These are phyloP conservation scores for Pyralis farinalis DNA, from an alignment of 2,888 invertebrate genomes.

Conservation along the genomic window DNA sequence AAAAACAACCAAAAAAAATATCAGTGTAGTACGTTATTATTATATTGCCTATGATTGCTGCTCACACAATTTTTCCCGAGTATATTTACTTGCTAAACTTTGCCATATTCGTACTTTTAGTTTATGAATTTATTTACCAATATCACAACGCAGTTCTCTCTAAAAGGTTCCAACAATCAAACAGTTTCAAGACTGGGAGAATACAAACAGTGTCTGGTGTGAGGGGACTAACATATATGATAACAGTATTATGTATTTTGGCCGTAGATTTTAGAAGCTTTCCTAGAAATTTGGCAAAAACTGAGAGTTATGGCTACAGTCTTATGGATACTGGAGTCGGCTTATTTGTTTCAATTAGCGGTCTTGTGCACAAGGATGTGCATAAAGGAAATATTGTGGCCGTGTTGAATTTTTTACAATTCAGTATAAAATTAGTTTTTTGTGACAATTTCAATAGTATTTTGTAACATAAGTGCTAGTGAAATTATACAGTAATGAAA, in stretches of 20 bases:
- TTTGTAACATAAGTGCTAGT: too few species aligned
- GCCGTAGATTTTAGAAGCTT: constrained; percentile 96
- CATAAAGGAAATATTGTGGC: constrained; percentile 36
- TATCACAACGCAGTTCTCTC: constrained; percentile 17
- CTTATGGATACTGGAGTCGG: constrained; percentile 98
- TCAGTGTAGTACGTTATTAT: constrained; percentile 81
- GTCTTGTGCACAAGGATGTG: constrained; percentile 82
- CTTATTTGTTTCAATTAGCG: constrained; percentile 90
- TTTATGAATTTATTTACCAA: constrained; percentile 26
- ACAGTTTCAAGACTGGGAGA: constrained; percentile 32
- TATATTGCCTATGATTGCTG: constrained; percentile 76
- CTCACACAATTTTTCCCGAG: constrained; percentile 74
- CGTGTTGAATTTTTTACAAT: too few species aligned
- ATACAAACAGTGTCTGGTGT: constrained; percentile 82
- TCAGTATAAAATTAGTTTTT: too few species aligned
- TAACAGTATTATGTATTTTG: constrained; percentile 91
- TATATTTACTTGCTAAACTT: constrained; percentile 50
- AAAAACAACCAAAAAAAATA: too few species aligned
- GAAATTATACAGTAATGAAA: too few species aligned
- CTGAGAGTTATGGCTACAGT: constrained; percentile 91
- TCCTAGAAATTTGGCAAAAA: constrained; percentile 93
- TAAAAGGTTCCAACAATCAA: constrained; percentile 26
- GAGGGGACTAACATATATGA: constrained; percentile 85
- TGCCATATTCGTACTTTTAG: constrained; percentile 34
- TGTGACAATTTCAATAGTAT: too few species aligned